A percentile compares a stretch with the other conserved stretches of the same genome.
phyloP scores from a whole-genome alignment of 2,113 vertebrate species.

The Ibidorhyncha struthersii region DNA sequence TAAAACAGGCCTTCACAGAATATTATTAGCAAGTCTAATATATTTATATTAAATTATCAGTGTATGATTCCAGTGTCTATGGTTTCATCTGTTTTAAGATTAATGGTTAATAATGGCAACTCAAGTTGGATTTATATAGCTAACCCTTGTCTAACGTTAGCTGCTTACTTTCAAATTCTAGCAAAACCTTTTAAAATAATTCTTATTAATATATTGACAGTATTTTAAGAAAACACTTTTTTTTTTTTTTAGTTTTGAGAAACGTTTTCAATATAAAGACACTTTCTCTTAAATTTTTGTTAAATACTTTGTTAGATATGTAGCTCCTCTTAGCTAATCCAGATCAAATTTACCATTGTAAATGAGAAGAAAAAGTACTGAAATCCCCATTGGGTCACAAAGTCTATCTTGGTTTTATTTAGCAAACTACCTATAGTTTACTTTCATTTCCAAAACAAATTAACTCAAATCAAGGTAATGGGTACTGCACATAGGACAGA shows the following conservation, averaged over 20 bases:
- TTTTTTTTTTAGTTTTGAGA: neutral
- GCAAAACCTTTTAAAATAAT: neutral
- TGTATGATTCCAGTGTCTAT: constrained; percentile 11
- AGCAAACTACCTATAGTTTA: neutral
- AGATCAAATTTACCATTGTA: neutral
- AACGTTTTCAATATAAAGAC: neutral
- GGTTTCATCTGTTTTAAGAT: constrained; percentile 7
- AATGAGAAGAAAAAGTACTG: neutral
- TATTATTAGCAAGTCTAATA: neutral
- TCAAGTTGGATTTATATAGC: constrained; percentile 10
- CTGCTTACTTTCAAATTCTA: neutral
- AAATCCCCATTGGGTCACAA: neutral
- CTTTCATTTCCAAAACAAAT: neutral
- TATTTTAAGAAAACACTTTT: neutral
- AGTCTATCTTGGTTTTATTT: neutral
- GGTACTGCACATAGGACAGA: neutral
- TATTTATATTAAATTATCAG: constrained; percentile 7
- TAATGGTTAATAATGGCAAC: constrained; percentile 30
- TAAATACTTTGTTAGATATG: neutral
- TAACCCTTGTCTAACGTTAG: neutral
- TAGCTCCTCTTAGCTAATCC: neutral
- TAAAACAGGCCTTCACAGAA: neutral
- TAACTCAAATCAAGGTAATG: neutral
- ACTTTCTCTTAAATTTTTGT: neutral
- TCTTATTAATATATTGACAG: neutral